Conservation (phyloP, 35 echinoderm and acorn worm species). For the Ophiothrix spiculata region DNA sequence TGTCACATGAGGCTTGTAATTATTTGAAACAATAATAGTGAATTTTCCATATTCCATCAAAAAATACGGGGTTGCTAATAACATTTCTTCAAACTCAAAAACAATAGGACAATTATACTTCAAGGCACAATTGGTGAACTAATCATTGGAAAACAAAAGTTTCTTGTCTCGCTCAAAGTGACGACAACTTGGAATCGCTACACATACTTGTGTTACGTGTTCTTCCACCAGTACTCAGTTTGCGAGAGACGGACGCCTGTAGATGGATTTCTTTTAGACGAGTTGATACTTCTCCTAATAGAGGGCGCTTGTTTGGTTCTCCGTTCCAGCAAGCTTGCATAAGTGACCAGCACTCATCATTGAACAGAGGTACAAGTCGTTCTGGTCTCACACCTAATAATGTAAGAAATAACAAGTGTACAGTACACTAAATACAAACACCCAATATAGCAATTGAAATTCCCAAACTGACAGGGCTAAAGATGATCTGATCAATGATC, state of each 20-base stretch:
- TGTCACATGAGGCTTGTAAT: background rate
- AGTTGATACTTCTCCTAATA: conserved; percentile 81
- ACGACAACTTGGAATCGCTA: background rate
- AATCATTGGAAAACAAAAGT: too few relatives aligned
- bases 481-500: too few relatives aligned
- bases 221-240: conserved; percentile 10
- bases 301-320: conserved; percentile 66
- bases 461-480: too few relatives aligned
- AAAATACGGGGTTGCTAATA: too few relatives aligned
- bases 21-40: background rate
- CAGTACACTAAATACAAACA: too few relatives aligned
- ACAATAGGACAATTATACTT: background rate
- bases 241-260: conserved; percentile 17
- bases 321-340: conserved; percentile 91
- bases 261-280: conserved; percentile 56
- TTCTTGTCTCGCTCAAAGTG: conserved; percentile 6
- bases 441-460: too few relatives aligned
- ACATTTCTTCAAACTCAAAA: background rate
- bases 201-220: background rate
- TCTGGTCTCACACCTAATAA: conserved; percentile 80
- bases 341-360: conserved; percentile 83
- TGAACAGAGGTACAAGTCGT: conserved; percentile 65
- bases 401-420: too few relatives aligned
- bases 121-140: too few relatives aligned
- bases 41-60: background rate